Evolutionary conservation across 2,113 vertebrate species (phyloP), one percentile per base, ranked within the genome.

Genomic region (Formicarius rufipectus): DNA sequence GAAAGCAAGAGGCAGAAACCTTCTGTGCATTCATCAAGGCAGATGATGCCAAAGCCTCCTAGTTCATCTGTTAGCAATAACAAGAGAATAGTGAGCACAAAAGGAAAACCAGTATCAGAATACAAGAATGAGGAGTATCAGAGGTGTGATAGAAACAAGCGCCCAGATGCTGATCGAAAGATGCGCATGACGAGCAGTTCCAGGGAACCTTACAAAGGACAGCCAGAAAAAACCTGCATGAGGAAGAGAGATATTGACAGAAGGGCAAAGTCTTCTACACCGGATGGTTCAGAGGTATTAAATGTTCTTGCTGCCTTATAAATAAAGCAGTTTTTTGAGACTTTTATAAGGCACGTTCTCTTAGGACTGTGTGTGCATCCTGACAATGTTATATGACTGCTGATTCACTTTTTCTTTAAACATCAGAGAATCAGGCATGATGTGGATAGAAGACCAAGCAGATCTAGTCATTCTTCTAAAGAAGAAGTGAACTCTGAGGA

Each of bases 41-140:
- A 99, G 45, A 94, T 98, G 60, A 96, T 98, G 88, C 99, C 99
- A 94, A 99, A 99, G 92, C 97, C 98, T 42, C 89, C 97, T 27
- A 97, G 98, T 17, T 98, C 98, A 22, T 97, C 98, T 33, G 97
- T 98, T 37, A 97, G 98, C 87, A 98, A 97, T 53, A 99, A 98
- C 86, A 99, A 99, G 97, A 98, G 98, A 87, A 87, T 96, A 21
- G 95, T 98, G 97, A 98, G 96, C 95, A 96, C 95, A 7, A 98
- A 98, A 95, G 97, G 96, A 96, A 97, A 97, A 90, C 97, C 95
- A 4, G 30, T 96, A 27, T 89, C 98, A 13, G 97, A 98, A 33
- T 99, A 99, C 97, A 98, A 98, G 78, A 98, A 87, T 59, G 98
- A 99, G 47, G 99, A 99, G 16, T 99, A 99, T 89, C 99, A 98